These are phyloP conservation scores for Melieria omissa DNA, from an alignment of 2,888 invertebrate species.

Conservation along the genomic window DNA sequence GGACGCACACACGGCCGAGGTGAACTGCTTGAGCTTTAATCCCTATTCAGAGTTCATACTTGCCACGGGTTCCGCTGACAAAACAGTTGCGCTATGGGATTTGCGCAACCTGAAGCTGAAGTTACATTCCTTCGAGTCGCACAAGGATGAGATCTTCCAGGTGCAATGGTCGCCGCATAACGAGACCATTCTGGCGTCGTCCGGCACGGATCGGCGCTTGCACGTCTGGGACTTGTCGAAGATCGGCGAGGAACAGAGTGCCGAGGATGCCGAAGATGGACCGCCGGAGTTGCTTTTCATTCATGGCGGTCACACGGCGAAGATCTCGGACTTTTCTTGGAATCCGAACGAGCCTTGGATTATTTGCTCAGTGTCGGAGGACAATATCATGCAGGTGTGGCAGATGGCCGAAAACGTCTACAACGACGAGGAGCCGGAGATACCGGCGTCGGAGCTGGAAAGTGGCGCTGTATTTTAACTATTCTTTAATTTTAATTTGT, in stretches of 20 bases:
- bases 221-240: slow-evolving; percentile 99
- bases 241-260: slow-evolving; percentile 98
- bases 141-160: slow-evolving; percentile 99
- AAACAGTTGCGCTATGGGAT: slow-evolving; percentile 98
- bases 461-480: slow-evolving; percentile 58
- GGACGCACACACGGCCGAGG: slow-evolving; percentile 99
- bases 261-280: slow-evolving; percentile 99
- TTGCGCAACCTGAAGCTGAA: slow-evolving; percentile 96
- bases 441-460: slow-evolving; percentile 86
- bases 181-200: slow-evolving; percentile 98
- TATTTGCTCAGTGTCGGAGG: slow-evolving; percentile 99
- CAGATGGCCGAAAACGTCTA: slow-evolving; percentile 99
- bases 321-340: slow-evolving; percentile 99
- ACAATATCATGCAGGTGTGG: slow-evolving; percentile 99
- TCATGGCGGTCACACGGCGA: slow-evolving; percentile 98
- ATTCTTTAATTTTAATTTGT: not conserved
- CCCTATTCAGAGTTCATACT: slow-evolving; percentile 98
- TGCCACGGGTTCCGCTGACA: slow-evolving; percentile 98
- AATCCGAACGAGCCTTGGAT: slow-evolving; percentile 99
- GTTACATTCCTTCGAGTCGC: slow-evolving; percentile 98
- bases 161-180: slow-evolving; percentile 99
- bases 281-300: slow-evolving; percentile 97
- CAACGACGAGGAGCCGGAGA: slow-evolving; percentile 97
- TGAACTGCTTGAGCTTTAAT: slow-evolving; percentile 99
- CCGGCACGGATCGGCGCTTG: slow-evolving; percentile 95